Evolutionary conservation across 1,140 invertebrate species (phyloP).

Genomic region (Drosophila oshimai): DNA sequence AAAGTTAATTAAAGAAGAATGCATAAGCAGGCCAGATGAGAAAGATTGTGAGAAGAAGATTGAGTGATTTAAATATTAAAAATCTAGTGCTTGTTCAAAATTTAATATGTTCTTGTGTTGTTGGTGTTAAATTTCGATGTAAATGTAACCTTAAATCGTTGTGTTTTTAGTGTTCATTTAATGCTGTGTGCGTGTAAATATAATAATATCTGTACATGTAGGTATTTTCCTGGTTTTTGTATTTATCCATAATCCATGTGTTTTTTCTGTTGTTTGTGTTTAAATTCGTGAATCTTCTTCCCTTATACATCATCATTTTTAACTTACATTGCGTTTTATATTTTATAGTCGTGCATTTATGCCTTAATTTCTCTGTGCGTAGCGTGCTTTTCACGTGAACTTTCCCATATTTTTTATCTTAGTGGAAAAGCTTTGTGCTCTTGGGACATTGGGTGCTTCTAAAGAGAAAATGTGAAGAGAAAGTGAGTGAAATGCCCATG

Average conservation of each 20-base stretch:
- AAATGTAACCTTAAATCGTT: neutral
- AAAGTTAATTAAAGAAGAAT: neutral
- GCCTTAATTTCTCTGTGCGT: constrained; percentile 46
- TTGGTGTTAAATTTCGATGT: neutral
- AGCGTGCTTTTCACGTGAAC: constrained; percentile 47
- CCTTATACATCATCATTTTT: neutral
- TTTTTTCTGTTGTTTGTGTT: constrained; percentile 9
- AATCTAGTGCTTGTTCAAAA: neutral
- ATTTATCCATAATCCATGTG: constrained; percentile 6
- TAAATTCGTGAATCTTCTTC: neutral
- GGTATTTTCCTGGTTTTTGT: neutral
- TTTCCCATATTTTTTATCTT: constrained; percentile 7
- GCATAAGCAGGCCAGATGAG: constrained; percentile 10
- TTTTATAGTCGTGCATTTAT: constrained; percentile 54
- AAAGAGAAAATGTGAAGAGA: constrained; percentile 50
- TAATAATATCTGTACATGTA: no score
- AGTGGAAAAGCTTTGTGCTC: constrained; percentile 54
- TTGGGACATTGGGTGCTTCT: constrained; percentile 55
- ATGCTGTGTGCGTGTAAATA: no score
- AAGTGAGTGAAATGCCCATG: constrained; percentile 39
- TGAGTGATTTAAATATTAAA: neutral
- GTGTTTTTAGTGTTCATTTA: neutral
- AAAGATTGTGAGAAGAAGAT: neutral
- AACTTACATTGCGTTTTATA: constrained; percentile 47
- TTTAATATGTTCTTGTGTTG: neutral